Base-by-base conservation (phyloP, 1,140 invertebrate species). In the Globodera ellingtonae region DNA sequence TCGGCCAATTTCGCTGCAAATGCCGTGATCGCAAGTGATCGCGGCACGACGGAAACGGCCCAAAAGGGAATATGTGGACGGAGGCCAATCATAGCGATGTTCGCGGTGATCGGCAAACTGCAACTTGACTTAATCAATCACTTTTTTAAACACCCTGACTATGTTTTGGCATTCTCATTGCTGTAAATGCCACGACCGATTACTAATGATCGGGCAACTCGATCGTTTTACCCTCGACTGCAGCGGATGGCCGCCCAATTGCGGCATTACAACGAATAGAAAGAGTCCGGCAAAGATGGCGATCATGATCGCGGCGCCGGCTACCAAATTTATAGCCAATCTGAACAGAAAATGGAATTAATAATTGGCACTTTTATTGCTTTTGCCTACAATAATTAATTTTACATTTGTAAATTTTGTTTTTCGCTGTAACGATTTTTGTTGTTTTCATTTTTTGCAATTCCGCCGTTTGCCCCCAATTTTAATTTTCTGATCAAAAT, bases 1-100 rank as follows among this genome's bases (percentile, higher is more conserved):
- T 84, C 94, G 80, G n/a, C 87, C 87, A 50, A 89, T 88, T 67
- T 87, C 86, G 35, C 79, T 86, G 78, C 87, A 89, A 35, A 86
- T 72, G 72, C 88, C 87, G 81, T 89, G 85, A 71, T 89, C 87
- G 59, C 84, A 87, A 59, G 88, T 88, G 56, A 89, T 74, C 9
- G 87, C 87, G 6, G 87, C 87, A 66, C 83, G 85, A 52, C 80
- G 65, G 71, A 89, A 89, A 35, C 79, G 80, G 35, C 84, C 84
- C 75, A 88, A 69, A 6, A 89, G 72, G 35, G 76, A 79, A 59
- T 85, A 67, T 1, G 87, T 83, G 62, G 87, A 87, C 9, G 74
- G 67, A 3, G 86, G 79, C 87, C 87, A 88, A 44, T 85, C 87
- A 72, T 88, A 87, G 46, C 87, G 79, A 59, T 67, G 67, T 10